phyloP scores from a whole-genome alignment of 2,797 vertebrate species.

The Sebastes hubbsi region DNA sequence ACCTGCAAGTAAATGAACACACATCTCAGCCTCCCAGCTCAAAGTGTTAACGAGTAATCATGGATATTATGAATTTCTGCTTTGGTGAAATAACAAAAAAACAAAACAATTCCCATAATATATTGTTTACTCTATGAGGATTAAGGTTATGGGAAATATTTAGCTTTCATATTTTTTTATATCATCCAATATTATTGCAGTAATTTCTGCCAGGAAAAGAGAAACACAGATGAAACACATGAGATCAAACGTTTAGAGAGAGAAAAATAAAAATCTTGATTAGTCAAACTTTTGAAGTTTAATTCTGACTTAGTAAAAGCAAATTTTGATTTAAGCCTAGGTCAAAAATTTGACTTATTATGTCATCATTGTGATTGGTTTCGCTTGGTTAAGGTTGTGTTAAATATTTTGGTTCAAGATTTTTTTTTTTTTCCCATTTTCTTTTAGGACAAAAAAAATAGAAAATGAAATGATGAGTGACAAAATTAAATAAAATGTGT shows the following conservation, averaged over 20 bases:
- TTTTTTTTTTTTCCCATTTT: no score
- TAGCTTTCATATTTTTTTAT: no score
- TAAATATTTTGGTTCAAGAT: not conserved
- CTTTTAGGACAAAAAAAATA: not conserved
- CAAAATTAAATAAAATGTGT: not conserved
- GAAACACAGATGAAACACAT: not conserved
- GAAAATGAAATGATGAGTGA: not conserved
- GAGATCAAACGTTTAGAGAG: not conserved
- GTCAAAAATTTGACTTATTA: not conserved
- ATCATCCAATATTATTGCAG: not conserved
- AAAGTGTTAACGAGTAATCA: no score
- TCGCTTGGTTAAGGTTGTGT: not conserved
- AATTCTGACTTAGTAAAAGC: no score
- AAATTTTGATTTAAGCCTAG: no score
- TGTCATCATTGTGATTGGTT: not conserved
- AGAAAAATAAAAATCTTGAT: not conserved
- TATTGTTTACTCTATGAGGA: no score
- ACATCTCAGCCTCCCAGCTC: not conserved
- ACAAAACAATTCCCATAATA: no score
- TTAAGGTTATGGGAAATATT: no score
- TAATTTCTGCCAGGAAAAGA: not conserved
- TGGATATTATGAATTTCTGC: not conserved
- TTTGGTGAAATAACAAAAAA: not conserved
- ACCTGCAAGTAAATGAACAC: slow-evolving; percentile 21
- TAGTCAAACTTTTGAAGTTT: no score